Evolutionary conservation across 2,888 invertebrate species (phyloP), one percentile per base, ranked within the genome.

Genomic region (Meliscaeva auricollis): DNA sequence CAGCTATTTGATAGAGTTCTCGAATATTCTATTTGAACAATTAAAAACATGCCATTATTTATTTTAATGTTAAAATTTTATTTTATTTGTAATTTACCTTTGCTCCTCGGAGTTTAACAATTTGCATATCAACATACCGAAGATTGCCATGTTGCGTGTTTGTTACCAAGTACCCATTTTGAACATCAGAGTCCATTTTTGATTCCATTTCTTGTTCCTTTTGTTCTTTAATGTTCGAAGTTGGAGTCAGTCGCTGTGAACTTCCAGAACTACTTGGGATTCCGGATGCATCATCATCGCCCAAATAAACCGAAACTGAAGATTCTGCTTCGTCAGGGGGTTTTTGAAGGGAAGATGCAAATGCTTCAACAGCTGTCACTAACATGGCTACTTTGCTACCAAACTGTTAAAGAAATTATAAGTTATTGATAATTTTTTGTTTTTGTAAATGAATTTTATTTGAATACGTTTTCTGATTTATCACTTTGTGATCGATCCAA

Each of bases 1-100:
- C 94, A 0, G 95, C 95, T 80, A 94, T 90, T 15, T 90, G 89
- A 89, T 95, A 95, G 88, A 95, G 92, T 88, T 94, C 94, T 35
- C 94, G 93, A 75, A 95, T 94, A 50, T 93, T 94, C 94, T 95
- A 89, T 22, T n/a, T 4, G 9, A 17, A 15, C 1, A 90, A 91
- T 82, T 38, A 32, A 79, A 77, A 87, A 6, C 3, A 9, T 3
- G 3, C 4, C 4, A 26, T 26, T 26, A 38, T 0, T 3, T 38
- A 9, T 38, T 11, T 9, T 13, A 2, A 38, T 9, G 9, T 38
- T 38, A 1, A 56, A 20, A 35, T 38, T 13, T n/a, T 3, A 3
- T 46, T 11, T 30, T n/a, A 3, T 22, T 11, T 87, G 88, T 90
- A n/a, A n/a, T n/a, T n/a, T 90, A 94, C 94, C 92, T 93, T 91